These are phyloP conservation scores for Tethya wilhelma DNA, from an alignment of 37 sponge, comb jelly and placozoan species.

Conservation along the genomic window DNA sequence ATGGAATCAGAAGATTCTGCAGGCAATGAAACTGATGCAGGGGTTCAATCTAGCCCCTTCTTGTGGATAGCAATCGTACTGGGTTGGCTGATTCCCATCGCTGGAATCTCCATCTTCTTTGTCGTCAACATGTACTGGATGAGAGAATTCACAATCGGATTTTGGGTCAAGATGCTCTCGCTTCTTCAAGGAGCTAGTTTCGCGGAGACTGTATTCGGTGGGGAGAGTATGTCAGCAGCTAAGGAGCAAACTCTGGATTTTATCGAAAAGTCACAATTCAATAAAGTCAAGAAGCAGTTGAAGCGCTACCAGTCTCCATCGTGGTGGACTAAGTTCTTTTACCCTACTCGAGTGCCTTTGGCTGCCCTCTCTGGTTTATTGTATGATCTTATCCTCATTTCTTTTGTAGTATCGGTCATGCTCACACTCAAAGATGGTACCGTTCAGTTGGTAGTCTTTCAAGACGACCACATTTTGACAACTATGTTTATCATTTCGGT, in stretches of 20 bases:
- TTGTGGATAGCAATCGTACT: slow-evolving; percentile 15
- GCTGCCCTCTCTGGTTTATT: slow-evolving; percentile 2
- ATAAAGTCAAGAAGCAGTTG: slow-evolving; percentile 26
- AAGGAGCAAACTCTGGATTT: slow-evolving; percentile 27
- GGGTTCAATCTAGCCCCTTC: slow-evolving; percentile 17
- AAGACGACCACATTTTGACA: not conserved
- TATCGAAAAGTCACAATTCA: slow-evolving; percentile 27
- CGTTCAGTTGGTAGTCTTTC: not conserved
- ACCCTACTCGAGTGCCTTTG: slow-evolving; percentile 23
- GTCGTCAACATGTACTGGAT: slow-evolving; percentile 55
- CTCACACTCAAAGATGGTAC: slow-evolving; percentile 1
- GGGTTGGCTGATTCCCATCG: slow-evolving; percentile 40
- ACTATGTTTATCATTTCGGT: slow-evolving; percentile 12
- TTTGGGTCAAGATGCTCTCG: slow-evolving; percentile 56
- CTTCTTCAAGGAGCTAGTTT: slow-evolving; percentile 44
- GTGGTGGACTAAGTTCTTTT: slow-evolving; percentile 21
- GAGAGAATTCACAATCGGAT: slow-evolving; percentile 41
- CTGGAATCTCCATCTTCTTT: slow-evolving; percentile 39
- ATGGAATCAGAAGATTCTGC: too few species aligned
- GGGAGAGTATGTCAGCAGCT: slow-evolving; percentile 2
- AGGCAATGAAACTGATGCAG: too few species aligned
- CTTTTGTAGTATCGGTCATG: slow-evolving; percentile 27
- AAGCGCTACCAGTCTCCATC: slow-evolving; percentile 1
- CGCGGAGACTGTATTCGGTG: slow-evolving; percentile 48
- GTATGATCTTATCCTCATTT: slow-evolving; percentile 14